Percentiles rank a stretch among this genome's conserved stretches.
phyloP scores from a whole-genome alignment of 2,797 vertebrate species.

The Phataginus tricuspis region DNA sequence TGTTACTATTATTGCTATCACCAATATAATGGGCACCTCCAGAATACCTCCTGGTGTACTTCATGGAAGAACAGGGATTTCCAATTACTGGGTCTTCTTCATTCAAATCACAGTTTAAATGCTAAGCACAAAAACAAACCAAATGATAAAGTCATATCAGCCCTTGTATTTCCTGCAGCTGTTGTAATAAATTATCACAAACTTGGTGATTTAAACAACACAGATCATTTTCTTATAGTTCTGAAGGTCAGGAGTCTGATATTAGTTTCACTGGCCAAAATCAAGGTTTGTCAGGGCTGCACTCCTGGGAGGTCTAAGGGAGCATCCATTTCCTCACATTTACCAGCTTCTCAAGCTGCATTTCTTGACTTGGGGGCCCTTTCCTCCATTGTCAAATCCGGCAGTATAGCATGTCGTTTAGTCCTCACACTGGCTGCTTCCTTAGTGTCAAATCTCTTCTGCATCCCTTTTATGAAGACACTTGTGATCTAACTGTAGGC shows the following conservation, averaged over 20 bases:
- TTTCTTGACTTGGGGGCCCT: not conserved
- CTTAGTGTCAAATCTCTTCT: not conserved
- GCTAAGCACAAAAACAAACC: not conserved
- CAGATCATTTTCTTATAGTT: not conserved
- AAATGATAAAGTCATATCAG: not conserved
- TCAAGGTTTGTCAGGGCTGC: not conserved
- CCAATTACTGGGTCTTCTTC: not conserved
- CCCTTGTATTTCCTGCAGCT: not conserved
- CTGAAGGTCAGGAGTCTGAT: not conserved
- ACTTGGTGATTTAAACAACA: not conserved
- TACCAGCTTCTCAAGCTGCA: not conserved
- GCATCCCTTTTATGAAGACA: not conserved
- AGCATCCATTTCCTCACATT: not conserved
- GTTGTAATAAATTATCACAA: not conserved
- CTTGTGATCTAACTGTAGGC: not conserved
- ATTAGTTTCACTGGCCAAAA: not conserved
- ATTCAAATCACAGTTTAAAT: not conserved
- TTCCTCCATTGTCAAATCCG: not conserved
- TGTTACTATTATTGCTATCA: not conserved
- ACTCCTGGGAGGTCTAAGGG: not conserved
- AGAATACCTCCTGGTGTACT: not conserved
- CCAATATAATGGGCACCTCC: not conserved
- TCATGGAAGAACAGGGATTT: not conserved
- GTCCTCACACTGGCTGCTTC: not conserved
- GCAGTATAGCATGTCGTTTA: not conserved